Evolutionary conservation across 2,113 vertebrate species (phyloP), one percentile per base, ranked within the genome.

Genomic region (Microcebus murinus): DNA sequence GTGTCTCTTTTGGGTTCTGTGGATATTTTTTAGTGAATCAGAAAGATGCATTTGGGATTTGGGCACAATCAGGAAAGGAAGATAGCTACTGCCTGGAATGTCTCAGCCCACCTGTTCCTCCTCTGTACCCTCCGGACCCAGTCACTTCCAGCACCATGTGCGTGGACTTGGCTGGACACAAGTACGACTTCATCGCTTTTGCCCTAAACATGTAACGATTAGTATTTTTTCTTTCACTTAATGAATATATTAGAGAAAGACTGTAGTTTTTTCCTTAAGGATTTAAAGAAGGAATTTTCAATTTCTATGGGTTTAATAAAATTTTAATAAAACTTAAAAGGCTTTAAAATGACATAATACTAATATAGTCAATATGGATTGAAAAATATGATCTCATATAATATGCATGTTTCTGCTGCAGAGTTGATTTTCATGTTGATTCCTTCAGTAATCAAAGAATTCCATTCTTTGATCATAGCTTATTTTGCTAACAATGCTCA

Each of bases 301-400:
- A 61, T 84, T 93, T 59, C 36, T 10, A 70, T 42, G 50, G 14
- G 23, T 14, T 88, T 73, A 71, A 42, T 85, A 79, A 71, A 73
- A 61, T 57, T 83, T 82, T 82, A 93, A 90, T 73, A 89, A 57
- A 63, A 55, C 13, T 57, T 48, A 74, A 55, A 95, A 86, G 71
- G 55, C 59, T 74, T 59, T 76, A 86, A 93, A 80, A 71, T 65
- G 68, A 68, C 61, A 50, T 68, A 61, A 10, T 18, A 55, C 14
- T 67, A 61, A 92, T 65, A 42, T 27, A 50, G 21, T 80, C 71
- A 87, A 34, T 18, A 79, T 15, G 70, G 57, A 73, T 25, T 76
- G 29, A 77, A 87, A 89, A 70, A 25, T 23, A 21, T 9, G 27
- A 55, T 85, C 74, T 86, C 57, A 77, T 77, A 21, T 52, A 82